These are phyloP conservation scores for Meloidogyne chitwoodi DNA, from an alignment of 1,140 invertebrate species.

Conservation along the genomic window DNA sequence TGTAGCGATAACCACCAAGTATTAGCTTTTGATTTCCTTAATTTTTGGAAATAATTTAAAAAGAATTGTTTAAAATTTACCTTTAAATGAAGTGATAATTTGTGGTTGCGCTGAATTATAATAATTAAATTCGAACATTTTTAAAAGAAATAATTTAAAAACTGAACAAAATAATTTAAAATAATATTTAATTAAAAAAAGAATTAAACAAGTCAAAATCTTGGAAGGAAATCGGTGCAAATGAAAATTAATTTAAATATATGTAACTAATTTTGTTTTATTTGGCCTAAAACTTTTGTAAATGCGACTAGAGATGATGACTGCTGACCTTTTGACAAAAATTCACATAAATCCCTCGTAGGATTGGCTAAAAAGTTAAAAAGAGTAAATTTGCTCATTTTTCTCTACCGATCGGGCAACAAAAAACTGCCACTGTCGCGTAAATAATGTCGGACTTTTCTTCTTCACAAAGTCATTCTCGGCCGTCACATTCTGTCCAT, in stretches of 20 bases:
- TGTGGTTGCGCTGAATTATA: conserved; percentile 37
- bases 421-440: neutral
- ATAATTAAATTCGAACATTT: conserved; percentile 40
- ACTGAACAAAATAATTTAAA: neutral
- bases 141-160: neutral
- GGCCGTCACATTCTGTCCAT: neutral
- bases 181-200: neutral
- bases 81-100: conserved; percentile 52
- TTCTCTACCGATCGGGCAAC: neutral
- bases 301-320: neutral
- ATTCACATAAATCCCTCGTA: neutral
- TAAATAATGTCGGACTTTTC: neutral
- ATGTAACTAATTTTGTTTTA: neutral
- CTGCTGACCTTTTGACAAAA: neutral
- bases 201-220: neutral
- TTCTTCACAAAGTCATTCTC: neutral
- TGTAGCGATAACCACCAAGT: conserved; percentile 52
- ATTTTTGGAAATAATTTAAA: neutral
- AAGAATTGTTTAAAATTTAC: neutral
- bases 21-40: conserved; percentile 50
- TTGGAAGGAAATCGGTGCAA: too few relatives aligned
- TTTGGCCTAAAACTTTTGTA: neutral
- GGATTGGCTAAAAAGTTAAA: too few relatives aligned
- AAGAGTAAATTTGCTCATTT: neutral
- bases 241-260: neutral